phyloP scores from a whole-genome alignment of 2,113 vertebrate genomes.

The Dolichallabes microphthalmus region DNA sequence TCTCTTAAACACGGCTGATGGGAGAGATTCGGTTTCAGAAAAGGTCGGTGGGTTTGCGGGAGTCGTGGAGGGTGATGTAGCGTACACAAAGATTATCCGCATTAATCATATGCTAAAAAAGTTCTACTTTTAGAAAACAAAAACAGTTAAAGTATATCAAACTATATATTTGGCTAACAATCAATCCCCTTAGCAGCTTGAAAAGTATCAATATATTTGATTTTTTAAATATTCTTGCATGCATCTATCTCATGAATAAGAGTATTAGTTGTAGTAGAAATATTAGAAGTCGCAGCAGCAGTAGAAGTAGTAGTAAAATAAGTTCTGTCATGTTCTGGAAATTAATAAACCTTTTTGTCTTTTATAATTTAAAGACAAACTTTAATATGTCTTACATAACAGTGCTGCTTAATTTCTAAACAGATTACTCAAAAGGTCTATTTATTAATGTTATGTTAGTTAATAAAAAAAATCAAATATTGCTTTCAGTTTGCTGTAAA shows the following conservation, averaged over 20 bases:
- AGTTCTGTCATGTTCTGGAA: no score
- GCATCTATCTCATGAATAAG: background rate
- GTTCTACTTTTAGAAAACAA: background rate
- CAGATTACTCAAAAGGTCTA: no score
- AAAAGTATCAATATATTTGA: no score
- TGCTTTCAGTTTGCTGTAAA: background rate
- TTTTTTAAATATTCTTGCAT: no score
- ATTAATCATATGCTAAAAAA: background rate
- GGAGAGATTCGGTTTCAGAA: background rate
- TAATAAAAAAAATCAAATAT: background rate
- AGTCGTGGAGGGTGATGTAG: background rate
- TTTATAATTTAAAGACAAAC: background rate
- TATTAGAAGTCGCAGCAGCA: background rate
- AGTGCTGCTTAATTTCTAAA: no score
- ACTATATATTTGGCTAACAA: background rate
- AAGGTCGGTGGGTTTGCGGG: background rate
- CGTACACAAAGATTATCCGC: background rate
- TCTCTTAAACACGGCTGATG: background rate
- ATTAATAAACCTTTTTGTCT: background rate
- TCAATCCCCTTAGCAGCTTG: no score
- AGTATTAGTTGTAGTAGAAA: background rate
- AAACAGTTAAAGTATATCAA: background rate
- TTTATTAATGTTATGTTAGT: no score
- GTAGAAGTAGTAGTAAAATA: background rate
- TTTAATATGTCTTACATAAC: background rate